A percentile compares a stretch with the other conserved stretches of the same genome.
These are phyloP conservation scores for Cephus rjabovi DNA, from an alignment of 2,888 invertebrate genomes.

Conservation along the genomic window DNA sequence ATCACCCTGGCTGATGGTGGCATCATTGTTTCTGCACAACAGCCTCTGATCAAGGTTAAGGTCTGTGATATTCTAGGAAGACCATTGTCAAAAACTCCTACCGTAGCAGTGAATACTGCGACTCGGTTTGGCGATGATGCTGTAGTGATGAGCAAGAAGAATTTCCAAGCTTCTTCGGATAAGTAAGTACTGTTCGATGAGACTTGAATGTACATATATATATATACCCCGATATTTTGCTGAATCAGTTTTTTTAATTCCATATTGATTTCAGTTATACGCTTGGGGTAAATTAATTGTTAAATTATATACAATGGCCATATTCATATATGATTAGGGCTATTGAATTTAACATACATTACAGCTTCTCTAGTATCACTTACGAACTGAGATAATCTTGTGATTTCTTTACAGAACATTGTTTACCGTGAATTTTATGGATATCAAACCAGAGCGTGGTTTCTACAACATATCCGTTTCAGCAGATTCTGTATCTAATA, in stretches of 20 bases:
- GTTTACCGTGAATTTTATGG: conserved; percentile 82
- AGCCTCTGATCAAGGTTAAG: conserved; percentile 79
- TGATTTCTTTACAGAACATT: conserved; percentile 69
- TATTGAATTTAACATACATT: conserved; percentile 18
- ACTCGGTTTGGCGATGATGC: conserved; percentile 80
- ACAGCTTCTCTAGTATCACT: neutral
- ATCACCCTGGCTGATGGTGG: conserved; percentile 83
- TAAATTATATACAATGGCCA: conserved; percentile 26
- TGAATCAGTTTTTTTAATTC: conserved; percentile 34
- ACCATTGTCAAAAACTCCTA: conserved; percentile 73
- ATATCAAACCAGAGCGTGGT: conserved; percentile 84
- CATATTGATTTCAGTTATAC: conserved; percentile 58
- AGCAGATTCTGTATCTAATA: conserved; percentile 74
- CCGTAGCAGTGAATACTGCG: conserved; percentile 82
- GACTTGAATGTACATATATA: neutral
- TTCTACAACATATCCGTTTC: conserved; percentile 85
- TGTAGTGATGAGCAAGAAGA: conserved; percentile 77
- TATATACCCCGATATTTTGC: conserved; percentile 58
- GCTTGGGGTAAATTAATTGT: conserved; percentile 61
- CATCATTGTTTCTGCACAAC: conserved; percentile 77
- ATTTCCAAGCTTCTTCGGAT: conserved; percentile 64
- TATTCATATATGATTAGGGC: conserved; percentile 5
- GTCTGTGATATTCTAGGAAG: conserved; percentile 83
- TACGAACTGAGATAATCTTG: neutral
- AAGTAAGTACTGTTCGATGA: conserved; percentile 55